phyloP scores from a whole-genome alignment of 2,113 vertebrate genomes.

The Chiloscyllium plagiosum region DNA sequence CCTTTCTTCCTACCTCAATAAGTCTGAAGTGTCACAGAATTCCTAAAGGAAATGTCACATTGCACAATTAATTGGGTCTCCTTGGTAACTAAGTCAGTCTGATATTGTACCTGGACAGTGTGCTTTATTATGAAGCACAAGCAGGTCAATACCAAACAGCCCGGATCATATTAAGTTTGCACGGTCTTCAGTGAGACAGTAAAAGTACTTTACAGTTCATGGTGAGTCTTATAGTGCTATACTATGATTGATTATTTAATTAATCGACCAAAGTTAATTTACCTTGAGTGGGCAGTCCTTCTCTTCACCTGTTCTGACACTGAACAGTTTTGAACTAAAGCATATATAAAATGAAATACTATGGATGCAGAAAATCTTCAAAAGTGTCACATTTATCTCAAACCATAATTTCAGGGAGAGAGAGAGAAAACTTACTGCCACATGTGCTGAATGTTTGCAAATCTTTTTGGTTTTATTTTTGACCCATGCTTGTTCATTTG shows the following conservation, averaged over 20 bases:
- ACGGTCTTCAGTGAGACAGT: neutral
- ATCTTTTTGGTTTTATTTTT: too few species aligned
- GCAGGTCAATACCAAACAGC: neutral
- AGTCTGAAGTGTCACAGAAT: neutral
- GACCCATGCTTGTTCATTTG: too few species aligned
- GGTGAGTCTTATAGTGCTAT: neutral
- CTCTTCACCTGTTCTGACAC: neutral
- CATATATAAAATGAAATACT: neutral
- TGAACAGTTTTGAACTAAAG: neutral
- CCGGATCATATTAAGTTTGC: neutral
- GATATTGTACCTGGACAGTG: neutral
- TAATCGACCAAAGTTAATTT: neutral
- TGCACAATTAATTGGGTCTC: neutral
- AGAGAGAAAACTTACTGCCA: too few species aligned
- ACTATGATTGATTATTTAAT: neutral
- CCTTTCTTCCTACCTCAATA: neutral
- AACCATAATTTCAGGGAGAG: too few species aligned
- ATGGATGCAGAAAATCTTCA: neutral
- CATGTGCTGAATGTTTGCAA: too few species aligned
- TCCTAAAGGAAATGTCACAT: neutral
- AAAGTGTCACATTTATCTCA: too few species aligned
- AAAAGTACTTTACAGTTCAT: neutral
- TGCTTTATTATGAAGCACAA: neutral
- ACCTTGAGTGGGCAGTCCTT: neutral
- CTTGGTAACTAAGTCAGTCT: neutral